Evolutionary conservation across 2,888 invertebrate genomes (phyloP), one percentile per base, ranked within the genome.

Genomic region (Encarsia formosa): DNA sequence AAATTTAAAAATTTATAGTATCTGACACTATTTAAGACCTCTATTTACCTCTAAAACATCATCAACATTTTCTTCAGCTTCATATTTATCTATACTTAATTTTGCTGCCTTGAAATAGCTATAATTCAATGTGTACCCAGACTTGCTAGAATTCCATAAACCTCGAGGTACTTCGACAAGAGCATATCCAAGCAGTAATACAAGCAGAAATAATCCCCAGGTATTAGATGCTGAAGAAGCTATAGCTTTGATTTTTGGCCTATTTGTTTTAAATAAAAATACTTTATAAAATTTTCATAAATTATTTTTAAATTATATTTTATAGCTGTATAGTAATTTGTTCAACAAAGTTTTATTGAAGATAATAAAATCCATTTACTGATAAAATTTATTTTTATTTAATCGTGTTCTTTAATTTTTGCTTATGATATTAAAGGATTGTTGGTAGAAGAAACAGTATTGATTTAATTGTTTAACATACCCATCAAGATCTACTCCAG

Each of bases 191-290:
- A 99, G 81, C 57, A 99, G 78, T 19, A 99, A 77, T 40, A 99
- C 92, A 41, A 99, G 78, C 24, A 99, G 78, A 72, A 98, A 95
- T 46, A 99, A 78, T 51, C 99, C 99, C 99, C 99, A 99, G 0
- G 99, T 99, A 72, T 99, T 99, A 67, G 96, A 96, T 3, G 99
- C 98, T 15, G 97, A 94, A 4, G 98, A 94, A 20, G 97, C 93
- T 61, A 99, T 95, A 0, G 95, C 91, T 77, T 97, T 98, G 29
- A 99, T 78, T 73, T 96, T 92, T 52, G 82, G 82, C 63, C 87
- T 86, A 70, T 43, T n/a, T n/a, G n/a, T n/a, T n/a, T n/a, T n/a
- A n/a, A n/a, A n/a, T n/a, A n/a, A n/a, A n/a, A n/a, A n/a, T n/a
- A n/a, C n/a, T n/a, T 15, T 15, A 38, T 31, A 26, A 39, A 38